Evolutionary conservation across 2,888 invertebrate species (phyloP).

Genomic region (Metellina segmentata): DNA sequence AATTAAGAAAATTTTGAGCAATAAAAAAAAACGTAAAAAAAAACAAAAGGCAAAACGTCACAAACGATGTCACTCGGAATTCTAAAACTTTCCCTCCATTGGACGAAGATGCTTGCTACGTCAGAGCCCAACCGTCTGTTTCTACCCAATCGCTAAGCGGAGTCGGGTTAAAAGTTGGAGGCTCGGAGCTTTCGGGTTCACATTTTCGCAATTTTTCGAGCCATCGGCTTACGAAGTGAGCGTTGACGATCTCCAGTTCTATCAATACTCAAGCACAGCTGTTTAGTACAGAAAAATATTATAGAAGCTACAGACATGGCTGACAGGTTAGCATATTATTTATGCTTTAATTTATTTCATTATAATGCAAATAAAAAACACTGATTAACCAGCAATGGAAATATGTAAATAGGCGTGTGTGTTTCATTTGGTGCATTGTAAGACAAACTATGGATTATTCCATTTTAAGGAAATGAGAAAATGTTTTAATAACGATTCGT

Average conservation of each 20-base stretch:
- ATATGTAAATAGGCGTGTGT: no score
- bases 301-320: constrained; percentile 35
- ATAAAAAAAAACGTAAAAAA: constrained; percentile 23
- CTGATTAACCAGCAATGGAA: no score
- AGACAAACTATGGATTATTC: no score
- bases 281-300: background rate
- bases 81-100: constrained; percentile 53
- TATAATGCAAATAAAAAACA: no score
- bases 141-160: constrained; percentile 49
- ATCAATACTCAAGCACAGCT: background rate
- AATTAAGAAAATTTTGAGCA: constrained; percentile 21
- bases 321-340: constrained; percentile 39
- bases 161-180: constrained; percentile 69
- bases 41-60: constrained; percentile 51
- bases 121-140: constrained; percentile 60
- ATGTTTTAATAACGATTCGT: no score
- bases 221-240: constrained; percentile 24
- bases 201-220: constrained; percentile 63
- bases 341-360: background rate
- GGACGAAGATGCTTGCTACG: constrained; percentile 28
- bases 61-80: constrained; percentile 55
- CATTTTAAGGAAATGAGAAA: no score
- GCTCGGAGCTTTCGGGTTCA: constrained; percentile 64
- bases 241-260: background rate
- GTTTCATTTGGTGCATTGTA: no score